These are phyloP conservation scores for Troides oblongomaculatus DNA, from an alignment of 2,888 invertebrate species.

Conservation along the genomic window DNA sequence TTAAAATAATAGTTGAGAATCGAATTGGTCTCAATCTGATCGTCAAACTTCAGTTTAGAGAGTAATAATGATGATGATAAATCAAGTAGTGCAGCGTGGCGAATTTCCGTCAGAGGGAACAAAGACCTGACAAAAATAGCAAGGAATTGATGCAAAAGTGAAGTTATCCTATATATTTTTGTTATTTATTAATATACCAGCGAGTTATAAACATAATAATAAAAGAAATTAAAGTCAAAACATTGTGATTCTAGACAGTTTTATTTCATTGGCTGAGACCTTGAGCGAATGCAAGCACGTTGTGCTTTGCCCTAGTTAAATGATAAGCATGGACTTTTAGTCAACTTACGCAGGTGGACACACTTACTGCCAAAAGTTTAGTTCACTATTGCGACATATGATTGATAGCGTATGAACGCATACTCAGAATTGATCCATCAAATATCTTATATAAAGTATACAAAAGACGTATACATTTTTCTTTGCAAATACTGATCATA, in stretches of 20 bases:
- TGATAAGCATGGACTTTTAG: slow-evolving; percentile 63
- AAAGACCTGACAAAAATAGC: no score
- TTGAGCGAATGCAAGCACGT: slow-evolving; percentile 67
- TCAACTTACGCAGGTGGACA: slow-evolving; percentile 42
- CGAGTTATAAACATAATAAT: background rate
- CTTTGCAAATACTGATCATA: no score
- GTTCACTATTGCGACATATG: background rate
- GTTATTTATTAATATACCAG: background rate
- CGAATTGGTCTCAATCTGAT: no score
- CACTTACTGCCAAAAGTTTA: slow-evolving; percentile 10
- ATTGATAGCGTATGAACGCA: background rate
- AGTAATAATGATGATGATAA: no score
- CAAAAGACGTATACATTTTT: background rate
- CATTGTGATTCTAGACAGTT: slow-evolving; percentile 44
- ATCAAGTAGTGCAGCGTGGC: no score
- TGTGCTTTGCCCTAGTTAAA: slow-evolving; percentile 70
- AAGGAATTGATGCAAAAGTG: no score
- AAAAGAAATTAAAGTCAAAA: background rate
- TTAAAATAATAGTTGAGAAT: no score
- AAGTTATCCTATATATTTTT: background rate
- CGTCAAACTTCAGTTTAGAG: no score
- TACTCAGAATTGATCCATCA: background rate
- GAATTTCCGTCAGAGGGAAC: no score
- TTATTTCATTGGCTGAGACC: slow-evolving; percentile 57
- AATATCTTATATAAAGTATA: background rate